A percentile compares a stretch with the other conserved stretches of the same genome.
phyloP scores from a whole-genome alignment of 2,113 vertebrate species.

The Rhabdornis inornatus region DNA sequence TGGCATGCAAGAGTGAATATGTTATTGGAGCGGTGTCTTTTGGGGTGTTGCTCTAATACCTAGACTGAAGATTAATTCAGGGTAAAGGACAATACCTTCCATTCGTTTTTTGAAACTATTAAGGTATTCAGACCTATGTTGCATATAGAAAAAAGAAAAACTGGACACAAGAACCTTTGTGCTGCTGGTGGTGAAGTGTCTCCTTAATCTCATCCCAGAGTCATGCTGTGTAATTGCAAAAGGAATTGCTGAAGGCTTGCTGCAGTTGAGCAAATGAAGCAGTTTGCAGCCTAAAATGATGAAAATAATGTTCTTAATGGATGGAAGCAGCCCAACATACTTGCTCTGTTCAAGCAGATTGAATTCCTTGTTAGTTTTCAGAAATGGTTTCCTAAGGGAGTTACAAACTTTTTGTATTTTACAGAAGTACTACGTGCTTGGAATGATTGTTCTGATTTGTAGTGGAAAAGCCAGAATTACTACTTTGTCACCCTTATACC shows the following conservation, averaged over 20 bases:
- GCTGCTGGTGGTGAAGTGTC: neutral
- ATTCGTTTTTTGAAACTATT: accelerated
- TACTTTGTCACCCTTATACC: neutral
- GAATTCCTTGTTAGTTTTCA: neutral
- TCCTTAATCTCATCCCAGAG: neutral
- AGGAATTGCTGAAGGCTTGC: neutral
- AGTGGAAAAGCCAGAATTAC: neutral
- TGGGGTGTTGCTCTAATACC: neutral
- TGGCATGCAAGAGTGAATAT: neutral
- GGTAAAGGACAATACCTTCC: neutral
- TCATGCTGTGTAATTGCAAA: neutral
- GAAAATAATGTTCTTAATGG: neutral
- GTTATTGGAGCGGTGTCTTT: accelerated
- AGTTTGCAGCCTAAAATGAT: neutral
- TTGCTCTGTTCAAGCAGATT: neutral
- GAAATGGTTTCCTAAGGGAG: neutral
- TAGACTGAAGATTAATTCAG: neutral
- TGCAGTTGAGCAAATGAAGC: neutral
- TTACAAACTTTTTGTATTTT: neutral
- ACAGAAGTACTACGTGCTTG: neutral
- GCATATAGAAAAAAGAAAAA: neutral
- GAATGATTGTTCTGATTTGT: neutral
- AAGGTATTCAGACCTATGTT: neutral
- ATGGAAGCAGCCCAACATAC: neutral
- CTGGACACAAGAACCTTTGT: neutral